Evolutionary conservation across 1,140 invertebrate species (phyloP).

Genomic region (Drosophila pseudoananassae): DNA sequence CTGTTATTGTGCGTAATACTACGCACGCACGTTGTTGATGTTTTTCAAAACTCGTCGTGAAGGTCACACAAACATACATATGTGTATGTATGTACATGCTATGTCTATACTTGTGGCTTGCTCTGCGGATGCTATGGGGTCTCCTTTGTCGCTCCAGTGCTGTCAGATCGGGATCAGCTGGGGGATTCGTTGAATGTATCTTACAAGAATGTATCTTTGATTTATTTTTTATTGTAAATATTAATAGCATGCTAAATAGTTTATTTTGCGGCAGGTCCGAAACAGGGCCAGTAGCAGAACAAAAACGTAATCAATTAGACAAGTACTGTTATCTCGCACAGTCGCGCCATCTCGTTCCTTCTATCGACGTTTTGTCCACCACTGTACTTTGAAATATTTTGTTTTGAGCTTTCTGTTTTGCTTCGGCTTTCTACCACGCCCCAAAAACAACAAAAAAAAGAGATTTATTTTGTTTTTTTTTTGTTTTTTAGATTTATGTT

Average conservation of each 20-base stretch:
- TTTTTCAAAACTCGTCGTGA: slow-evolving; percentile 72
- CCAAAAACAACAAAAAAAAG: slow-evolving; percentile 27
- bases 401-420: slow-evolving; percentile 70
- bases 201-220: too few relatives aligned
- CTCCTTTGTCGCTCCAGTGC: too few relatives aligned
- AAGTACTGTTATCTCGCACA: slow-evolving; percentile 42
- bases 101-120: background rate
- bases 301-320: slow-evolving; percentile 39
- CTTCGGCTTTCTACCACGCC: slow-evolving; percentile 60
- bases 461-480: slow-evolving; percentile 1
- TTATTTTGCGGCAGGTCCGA: slow-evolving; percentile 47
- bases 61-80: slow-evolving; percentile 52
- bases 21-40: slow-evolving; percentile 67
- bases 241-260: background rate
- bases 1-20: slow-evolving; percentile 50
- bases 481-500: slow-evolving; percentile 34
- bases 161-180: background rate
- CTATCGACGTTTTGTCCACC: slow-evolving; percentile 56
- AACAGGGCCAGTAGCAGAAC: slow-evolving; percentile 19
- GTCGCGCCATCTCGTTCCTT: background rate
- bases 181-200: too few relatives aligned
- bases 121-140: too few relatives aligned
- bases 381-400: slow-evolving; percentile 66
- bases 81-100: too few relatives aligned
- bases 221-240: background rate